Base-by-base conservation (phyloP, 2,113 vertebrate genomes). In the Dromas ardeola region DNA sequence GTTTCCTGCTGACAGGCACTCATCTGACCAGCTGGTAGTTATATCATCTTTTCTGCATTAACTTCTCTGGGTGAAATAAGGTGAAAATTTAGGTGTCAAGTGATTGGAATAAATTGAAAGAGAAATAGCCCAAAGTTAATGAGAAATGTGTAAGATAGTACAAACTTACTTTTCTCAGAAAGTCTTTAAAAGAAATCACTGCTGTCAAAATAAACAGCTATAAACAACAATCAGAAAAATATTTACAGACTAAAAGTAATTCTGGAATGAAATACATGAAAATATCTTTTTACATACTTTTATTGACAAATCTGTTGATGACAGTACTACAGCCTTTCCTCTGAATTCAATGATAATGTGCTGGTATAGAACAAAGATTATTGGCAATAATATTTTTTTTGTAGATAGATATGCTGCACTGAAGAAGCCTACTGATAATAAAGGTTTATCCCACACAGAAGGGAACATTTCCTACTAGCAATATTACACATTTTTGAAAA, bases 401-500 rank as follows among this genome's bases (percentile, higher is more conserved):
- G 65, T 52, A 79, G 66, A 69, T 72, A 83, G 69, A 81, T 67
- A 67, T 11, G 22, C 47, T 87, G 34, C 2, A 8, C 16, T 71
- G 56, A 86, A 93, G 70, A 93, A 81, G 23, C 16, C 61, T 79
- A 18, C 43, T 88, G 71, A 80, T 82, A 91, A 90, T 65, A 86
- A 87, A 61, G 25, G 58, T 82, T 91, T 93, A 82, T 82, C 8
- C 58, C 12, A 82, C 43, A 66, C n/a, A 70, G 58, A 93, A 77
- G 12, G 9, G 95, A 96, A 92, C 55, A 78, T 63, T 90, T 94
- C 88, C 49, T 95, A 36, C 79, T 42, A 53, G 15, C 12, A 82
- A 47, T 94, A 88, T 90, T 86, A 52, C 11, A 65, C 30, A 50
- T 62, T 83, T 97, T 86, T 88, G 6, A n/a, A 90, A 88, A 92